phyloP scores from a whole-genome alignment of 1,140 invertebrate genomes.

The Geopemphigus sp. region DNA sequence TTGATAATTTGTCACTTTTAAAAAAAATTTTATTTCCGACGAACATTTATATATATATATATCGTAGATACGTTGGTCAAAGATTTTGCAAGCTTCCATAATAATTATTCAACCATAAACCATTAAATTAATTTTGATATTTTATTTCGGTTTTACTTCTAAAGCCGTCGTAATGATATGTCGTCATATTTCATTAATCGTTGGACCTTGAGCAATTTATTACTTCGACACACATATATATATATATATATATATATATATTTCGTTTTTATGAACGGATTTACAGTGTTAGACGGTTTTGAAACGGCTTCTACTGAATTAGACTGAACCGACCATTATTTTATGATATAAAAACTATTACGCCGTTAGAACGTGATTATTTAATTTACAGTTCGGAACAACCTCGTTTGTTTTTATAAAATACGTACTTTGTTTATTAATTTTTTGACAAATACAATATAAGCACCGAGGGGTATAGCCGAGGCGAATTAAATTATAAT shows the following conservation, averaged over 20 bases:
- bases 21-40: no score
- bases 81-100: background rate
- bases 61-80: no score
- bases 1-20: no score
- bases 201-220: background rate
- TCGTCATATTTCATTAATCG: background rate
- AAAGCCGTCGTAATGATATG: background rate
- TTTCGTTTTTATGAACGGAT: constrained; percentile 8
- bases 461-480: background rate
- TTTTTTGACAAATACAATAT: background rate
- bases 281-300: background rate
- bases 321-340: background rate
- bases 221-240: background rate
- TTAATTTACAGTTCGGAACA: no score
- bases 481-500: constrained; percentile 11
- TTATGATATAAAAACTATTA: no score
- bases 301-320: background rate
- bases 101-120: background rate
- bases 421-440: background rate
- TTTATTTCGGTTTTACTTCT: background rate
- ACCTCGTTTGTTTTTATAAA: no score
- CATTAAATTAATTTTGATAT: background rate
- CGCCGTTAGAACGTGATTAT: no score
- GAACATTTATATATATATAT: no score
- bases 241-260: background rate